phyloP scores from a whole-genome alignment of 2,113 vertebrate genomes.

The Thamnaconus septentrionalis region DNA sequence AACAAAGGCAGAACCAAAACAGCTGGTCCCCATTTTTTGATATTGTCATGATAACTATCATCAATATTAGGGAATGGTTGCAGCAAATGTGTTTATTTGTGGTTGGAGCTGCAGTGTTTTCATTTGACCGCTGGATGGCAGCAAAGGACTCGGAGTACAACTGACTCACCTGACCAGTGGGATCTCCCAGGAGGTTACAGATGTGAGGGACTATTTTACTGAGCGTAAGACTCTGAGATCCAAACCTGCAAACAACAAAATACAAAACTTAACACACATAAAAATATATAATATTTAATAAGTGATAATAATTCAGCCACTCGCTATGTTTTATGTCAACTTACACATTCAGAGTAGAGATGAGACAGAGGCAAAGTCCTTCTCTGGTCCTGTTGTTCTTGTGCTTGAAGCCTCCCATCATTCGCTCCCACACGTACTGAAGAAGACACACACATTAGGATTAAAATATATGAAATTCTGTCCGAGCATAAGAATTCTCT shows the following conservation, averaged over 20 bases:
- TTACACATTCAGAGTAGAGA: conserved; percentile 91
- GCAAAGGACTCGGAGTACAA: not conserved
- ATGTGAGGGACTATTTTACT: conserved; percentile 99
- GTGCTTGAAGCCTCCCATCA: conserved; percentile 96
- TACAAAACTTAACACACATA: not conserved
- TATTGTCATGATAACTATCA: not conserved
- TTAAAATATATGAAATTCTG: not conserved
- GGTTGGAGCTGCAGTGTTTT: conserved; percentile 5
- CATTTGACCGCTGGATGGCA: conserved; percentile 26
- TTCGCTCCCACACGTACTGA: conserved; percentile 95
- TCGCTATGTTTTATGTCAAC: not conserved
- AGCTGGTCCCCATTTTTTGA: not conserved
- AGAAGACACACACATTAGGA: not conserved
- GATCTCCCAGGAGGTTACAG: conserved; percentile 95
- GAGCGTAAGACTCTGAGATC: conserved; percentile 94
- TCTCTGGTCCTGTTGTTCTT: conserved; percentile 96
- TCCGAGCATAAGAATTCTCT: too few species aligned
- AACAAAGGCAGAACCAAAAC: not conserved
- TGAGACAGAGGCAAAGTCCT: conserved; percentile 93
- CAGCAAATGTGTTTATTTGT: not conserved
- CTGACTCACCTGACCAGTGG: conserved; percentile 88
- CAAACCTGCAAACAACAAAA: conserved; percentile 80
- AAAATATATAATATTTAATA: not conserved
- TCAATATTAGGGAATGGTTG: not conserved
- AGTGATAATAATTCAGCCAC: not conserved